Evolutionary conservation across 1,140 invertebrate species (phyloP), one percentile per base, ranked within the genome.

Genomic region (Bradynema listronoti): DNA sequence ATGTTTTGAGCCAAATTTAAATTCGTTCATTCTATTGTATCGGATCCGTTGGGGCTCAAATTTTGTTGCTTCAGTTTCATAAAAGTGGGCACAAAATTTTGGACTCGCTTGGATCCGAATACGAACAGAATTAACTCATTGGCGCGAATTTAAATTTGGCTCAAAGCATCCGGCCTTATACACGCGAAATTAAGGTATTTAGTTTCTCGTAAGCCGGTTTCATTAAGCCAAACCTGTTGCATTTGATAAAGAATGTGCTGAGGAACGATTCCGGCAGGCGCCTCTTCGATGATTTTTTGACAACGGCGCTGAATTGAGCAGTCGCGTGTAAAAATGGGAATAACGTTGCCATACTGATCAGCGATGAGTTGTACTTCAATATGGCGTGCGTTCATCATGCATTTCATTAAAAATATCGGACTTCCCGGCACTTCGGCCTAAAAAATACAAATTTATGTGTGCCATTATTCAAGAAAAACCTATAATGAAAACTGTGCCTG

Each of bases 201-300:
- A n/a, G n/a, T n/a, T n/a, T n/a, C n/a, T n/a, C n/a, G n/a, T n/a
- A n/a, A n/a, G n/a, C n/a, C n/a, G n/a, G n/a, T n/a, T n/a, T n/a
- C 19, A n/a, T 16, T 58, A n/a, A n/a, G n/a, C n/a, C 64, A 71
- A 80, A 89, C 89, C 83, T 88, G 90, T 80, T 99, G 94, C 95
- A 99, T 99, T 75, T 91, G 86, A 78, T 90, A 87, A 78, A 98
- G 94, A 25, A 96, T 85, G 43, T 90, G 87, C 0, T 85, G 84
- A 49, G 87, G 86, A 0, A 93, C 91, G 66, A 99, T 87, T 9
- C 90, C 86, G 0, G 91, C 91, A 0, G 95, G 95, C 0, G 95
- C 95, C 77, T 99, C 95, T 80, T 99, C 95, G 61, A 99, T 98
- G 73, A 99, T 99, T 80, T 99, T 99, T 80, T 99, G 95, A 82